Evolutionary conservation across 2,113 vertebrate species (phyloP), one percentile per base, ranked within the genome.

Genomic region (Ploceus nigricollis): DNA sequence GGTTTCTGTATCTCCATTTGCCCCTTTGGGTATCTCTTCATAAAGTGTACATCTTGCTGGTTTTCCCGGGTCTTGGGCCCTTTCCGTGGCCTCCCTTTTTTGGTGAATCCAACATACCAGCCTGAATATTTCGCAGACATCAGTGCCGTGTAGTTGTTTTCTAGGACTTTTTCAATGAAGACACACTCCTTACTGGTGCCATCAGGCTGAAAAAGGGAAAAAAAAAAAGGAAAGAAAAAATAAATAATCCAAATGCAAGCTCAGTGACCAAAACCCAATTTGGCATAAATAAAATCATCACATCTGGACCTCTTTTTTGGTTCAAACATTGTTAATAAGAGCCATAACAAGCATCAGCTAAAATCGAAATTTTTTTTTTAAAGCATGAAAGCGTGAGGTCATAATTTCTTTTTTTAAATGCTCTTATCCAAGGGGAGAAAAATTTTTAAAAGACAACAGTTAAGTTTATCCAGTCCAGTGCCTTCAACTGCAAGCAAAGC

Each of bases 81-180:
- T 92, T 98, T 98, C 39, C 98, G 97, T 4, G 98, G 98, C 64
- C 98, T 97, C 47, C 98, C 98, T 96, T 98, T 98, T 97, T 99
- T 99, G 90, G 98, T 99, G 98, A 99, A 99, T 96, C 98, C 98
- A 71, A 99, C 98, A 10, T 98, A 99, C 98, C 98, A 99, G 97
- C 98, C 98, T 0, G 97, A 95, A 80, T 99, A 98, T 85, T 98
- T 98, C 2, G 98, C 98, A 2, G 98, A 99, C 98, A 99, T 99
- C 97, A 99, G 97, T 48, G 98, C 98, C 0, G 98, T 99, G 83
- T 99, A 99, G 96, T 99, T 99, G 93, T 99, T 99, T 96, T 99
- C 98, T 81, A 99, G 96, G 87, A 99, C 98, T 95, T 98, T 98
- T 96, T 99, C 98, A 13, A 98, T 98, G 97, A 99, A 99, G 94